Evolutionary conservation across 1,140 invertebrate genomes (phyloP), one percentile per base, ranked within the genome.

Genomic region (Macrostomum lignano): DNA sequence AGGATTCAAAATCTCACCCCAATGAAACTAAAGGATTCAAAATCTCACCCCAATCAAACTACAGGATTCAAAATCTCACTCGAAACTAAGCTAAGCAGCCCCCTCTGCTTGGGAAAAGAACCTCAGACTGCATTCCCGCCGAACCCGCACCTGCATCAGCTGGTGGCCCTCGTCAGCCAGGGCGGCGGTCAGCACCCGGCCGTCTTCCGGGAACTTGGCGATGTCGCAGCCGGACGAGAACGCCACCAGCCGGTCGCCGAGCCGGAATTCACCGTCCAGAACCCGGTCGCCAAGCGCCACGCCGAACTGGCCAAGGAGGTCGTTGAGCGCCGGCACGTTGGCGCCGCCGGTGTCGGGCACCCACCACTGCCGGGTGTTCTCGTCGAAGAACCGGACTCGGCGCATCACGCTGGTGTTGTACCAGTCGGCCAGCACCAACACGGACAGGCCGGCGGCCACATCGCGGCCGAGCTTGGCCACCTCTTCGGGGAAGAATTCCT

Each of bases 321-420:
- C 78, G 52, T 91, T 91, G 21, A 88, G 49, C 2, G 82, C 79
- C 4, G 82, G 82, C 33, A 91, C 65, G 58, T 91, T 91, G 1
- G 77, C 66, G 3, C 82, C 82, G n/a, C 84, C 81, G 1, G 78
- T 84, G 45, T 81, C 75, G 4, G 79, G 79, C 59, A 77, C 71
- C 75, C 77, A 76, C 68, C 65, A 67, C 42, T 68, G 65, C 62
- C 64, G 56, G 3, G 78, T 91, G 48, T 91, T 91, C 54, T 91
- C 81, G 57, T 93, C 82, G 51, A 79, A 91, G 59, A 93, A 93
- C 51, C 84, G 79, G 1, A 88, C 77, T 57, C 86, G 79, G 42
- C 70, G 69, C 71, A 93, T 82, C 3, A 93, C 71, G 3, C 74
- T 72, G 0, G 73, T 69, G 49, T 93, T 93, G 55, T 88, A 93